These are phyloP conservation scores for Caenorhabditis macrosperma DNA, from an alignment of 2,888 invertebrate species.

Conservation along the genomic window DNA sequence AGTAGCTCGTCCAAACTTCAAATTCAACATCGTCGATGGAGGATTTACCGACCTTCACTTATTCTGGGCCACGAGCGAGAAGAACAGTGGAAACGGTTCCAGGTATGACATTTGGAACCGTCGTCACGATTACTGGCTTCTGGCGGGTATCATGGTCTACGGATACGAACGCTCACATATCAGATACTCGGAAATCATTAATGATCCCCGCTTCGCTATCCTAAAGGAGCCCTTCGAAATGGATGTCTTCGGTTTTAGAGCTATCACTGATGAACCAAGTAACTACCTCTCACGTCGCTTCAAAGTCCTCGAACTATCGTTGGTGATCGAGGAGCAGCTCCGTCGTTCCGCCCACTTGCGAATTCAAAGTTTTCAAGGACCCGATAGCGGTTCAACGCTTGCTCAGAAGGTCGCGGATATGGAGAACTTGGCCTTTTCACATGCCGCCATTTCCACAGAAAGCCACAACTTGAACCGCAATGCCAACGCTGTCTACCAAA, in stretches of 20 bases:
- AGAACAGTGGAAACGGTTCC: constrained; percentile 91
- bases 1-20: constrained; percentile 87
- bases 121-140: constrained; percentile 98
- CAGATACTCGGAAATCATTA: constrained; percentile 88
- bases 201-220: constrained; percentile 93
- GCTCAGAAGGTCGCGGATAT: constrained; percentile 84
- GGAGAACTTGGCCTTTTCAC: constrained; percentile 97
- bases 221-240: constrained; percentile 99
- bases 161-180: constrained; percentile 96
- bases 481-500: constrained; percentile 97
- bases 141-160: constrained; percentile 95
- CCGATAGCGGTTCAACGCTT: constrained; percentile 59
- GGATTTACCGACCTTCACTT: constrained; percentile 99
- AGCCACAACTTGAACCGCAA: constrained; percentile 94
- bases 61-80: constrained; percentile 98
- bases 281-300: constrained; percentile 58
- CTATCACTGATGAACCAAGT: not conserved
- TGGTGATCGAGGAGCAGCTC: constrained; percentile 98
- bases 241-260: no score
- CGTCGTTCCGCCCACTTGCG: constrained; percentile 96
- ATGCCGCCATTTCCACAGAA: constrained; percentile 98
- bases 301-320: constrained; percentile 93
- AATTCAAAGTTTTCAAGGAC: constrained; percentile 86
- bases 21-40: constrained; percentile 90
- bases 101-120: constrained; percentile 99